Base-by-base conservation (phyloP, 2,888 invertebrate genomes). In the Leucophora obtusa region DNA sequence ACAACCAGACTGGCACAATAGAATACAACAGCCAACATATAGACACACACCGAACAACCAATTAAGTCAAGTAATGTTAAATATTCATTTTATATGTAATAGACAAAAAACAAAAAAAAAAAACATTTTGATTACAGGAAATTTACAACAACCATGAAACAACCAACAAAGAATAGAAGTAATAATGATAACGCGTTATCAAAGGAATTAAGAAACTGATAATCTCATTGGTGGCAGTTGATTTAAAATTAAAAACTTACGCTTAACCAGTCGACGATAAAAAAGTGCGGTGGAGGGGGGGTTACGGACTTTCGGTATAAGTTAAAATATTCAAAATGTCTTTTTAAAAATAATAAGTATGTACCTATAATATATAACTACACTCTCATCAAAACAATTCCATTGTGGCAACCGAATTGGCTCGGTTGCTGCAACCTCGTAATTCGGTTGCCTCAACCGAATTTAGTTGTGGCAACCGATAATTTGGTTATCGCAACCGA, bases 171-270 rank as follows among this genome's bases (percentile, higher is more conserved):
- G 17, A 58, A 58, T 15, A 14, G 8, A 50, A 47, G 11, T 59
- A 1, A 47, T 59, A 1, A 47, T 35, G 53, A 73, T 58, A 74
- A 82, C 53, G 43, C 7, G 33, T 58, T 66, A 53, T 68, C 62
- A 68, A 62, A 63, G 66, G 68, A 78, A 74, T 74, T 66, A 77
- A 71, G 68, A 71, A 75, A 71, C 28, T 68, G 56, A 66, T 77
- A 74, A 82, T 43, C 66, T 54, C 18, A 74, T 56, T 66, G 62
- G 18, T 21, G 50, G 53, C 43, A 70, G n/a, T 50, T 70, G 59
- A 69, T 65, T 56, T 59, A 54, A 53, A 58, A 65, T 66, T 50
- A 69, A 63, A 59, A 59, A 58, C 35, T 43, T 63, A 43, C 50
- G 35, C 28, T 70, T 28, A 53, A 59, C n/a, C 43, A 14, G 51